A percentile compares a stretch with the other conserved stretches of the same genome.
Evolutionary conservation across 2,113 vertebrate species (phyloP).

Genomic region (Psittacara wagleri): DNA sequence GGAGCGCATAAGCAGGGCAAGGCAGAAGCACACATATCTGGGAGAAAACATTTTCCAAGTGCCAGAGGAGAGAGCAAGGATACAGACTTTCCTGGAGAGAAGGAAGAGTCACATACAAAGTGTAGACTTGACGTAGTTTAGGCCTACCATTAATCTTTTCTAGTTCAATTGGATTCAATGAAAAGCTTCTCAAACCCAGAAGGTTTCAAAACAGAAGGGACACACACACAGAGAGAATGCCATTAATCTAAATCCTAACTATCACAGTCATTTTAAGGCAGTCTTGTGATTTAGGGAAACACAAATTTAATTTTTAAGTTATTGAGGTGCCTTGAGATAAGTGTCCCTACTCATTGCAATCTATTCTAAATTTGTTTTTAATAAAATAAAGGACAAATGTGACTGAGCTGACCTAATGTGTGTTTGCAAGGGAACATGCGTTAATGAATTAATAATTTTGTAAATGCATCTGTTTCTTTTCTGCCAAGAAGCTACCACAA

Average conservation of each 20-base stretch:
- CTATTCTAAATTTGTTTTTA: not conserved
- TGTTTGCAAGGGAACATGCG: not conserved
- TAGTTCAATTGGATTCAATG: not conserved
- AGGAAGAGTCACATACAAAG: not conserved
- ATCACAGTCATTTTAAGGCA: not conserved
- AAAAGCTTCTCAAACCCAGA: not conserved
- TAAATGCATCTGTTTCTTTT: not conserved
- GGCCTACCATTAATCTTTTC: not conserved
- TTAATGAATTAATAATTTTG: constrained; percentile 22
- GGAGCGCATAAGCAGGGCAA: not conserved
- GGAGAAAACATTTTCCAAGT: not conserved
- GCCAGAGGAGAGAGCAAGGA: not conserved
- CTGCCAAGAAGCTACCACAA: not conserved
- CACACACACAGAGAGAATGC: not conserved
- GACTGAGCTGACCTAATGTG: not conserved
- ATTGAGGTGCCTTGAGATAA: not conserved
- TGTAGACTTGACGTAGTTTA: not conserved
- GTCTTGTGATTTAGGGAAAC: not conserved
- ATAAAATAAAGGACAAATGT: not conserved
- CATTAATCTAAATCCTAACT: not conserved
- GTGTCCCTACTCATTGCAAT: not conserved
- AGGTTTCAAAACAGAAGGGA: not conserved
- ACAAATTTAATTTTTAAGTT: not conserved
- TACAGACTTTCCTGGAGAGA: not conserved
- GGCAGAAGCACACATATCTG: not conserved